Evolutionary conservation across 37 sponge, comb jelly and placozoan species (phyloP), one percentile per base, ranked within the genome.

Genomic region (Spongilla lacustris): DNA sequence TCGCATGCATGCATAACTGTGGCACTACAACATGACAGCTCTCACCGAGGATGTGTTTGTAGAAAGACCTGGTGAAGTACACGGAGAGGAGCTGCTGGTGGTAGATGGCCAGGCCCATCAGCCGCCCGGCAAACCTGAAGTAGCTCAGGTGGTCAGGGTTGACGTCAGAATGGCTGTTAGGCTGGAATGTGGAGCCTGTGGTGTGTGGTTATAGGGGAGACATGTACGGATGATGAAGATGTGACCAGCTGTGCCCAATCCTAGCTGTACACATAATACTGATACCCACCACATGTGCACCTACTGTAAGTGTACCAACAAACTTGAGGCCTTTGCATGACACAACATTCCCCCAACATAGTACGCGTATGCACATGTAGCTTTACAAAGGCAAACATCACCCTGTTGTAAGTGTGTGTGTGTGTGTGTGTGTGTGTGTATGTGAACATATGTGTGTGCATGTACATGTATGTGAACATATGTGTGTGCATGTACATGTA

Each of bases 21-120:
- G 37, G 27, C 19, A 28, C 34, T 14, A 24, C 11, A 38, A 77
- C 49, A 38, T 27, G 38, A 19, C 35, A 33, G 24, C n/a, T 17
- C 75, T 50, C 71, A 91, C 94, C 92, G 26, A 98, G 82, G 27
- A 98, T 98, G 85, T 98, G 98, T 77, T 98, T 98, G 92, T 96
- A 98, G 85, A 98, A 98, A 34, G 98, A 98, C 27, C 96, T 78
- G 17, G 98, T 98, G 91, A 98, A 98, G 85, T 98, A 96, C 78
- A 96, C 94, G 36, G 86, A 91, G 68, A 98, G 91, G n/a, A 98
- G 89, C 72, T 98, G 94, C 69, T 87, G 73, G 85, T 96, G 98
- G 77, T 95, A 94, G 76, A 98, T 76, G 36, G 98, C 96, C 23
- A 96, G 81, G 0, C 90, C 94, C 91, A 98, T 96, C 58, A 94